Evolutionary conservation across 2,797 vertebrate genomes (phyloP), one percentile per base, ranked within the genome.

Genomic region (Benthosema pterotum): DNA sequence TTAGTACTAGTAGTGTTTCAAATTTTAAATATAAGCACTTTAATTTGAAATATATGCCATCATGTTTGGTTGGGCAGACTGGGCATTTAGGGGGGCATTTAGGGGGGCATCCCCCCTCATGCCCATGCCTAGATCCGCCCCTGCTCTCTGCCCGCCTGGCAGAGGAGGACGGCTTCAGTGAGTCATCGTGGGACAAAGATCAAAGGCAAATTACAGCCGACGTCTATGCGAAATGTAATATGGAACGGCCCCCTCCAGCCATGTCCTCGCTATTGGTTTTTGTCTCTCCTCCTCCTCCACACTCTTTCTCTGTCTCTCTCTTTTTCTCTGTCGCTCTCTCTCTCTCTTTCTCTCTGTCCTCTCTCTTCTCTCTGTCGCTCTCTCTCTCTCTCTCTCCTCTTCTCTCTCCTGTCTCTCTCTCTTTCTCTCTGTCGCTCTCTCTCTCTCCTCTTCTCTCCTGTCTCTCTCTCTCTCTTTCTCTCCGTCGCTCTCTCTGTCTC

Each of bases 141-240:
- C 6, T 19, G 5, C 43, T 47, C 63, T 52, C 19, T 57, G 83
- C 78, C 74, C 79, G 75, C 81, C 87, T 89, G 87, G 85, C 87
- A 89, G 83, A 88, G 83, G 87, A 91, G 84, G 84, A 88, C 87
- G 88, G 88, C 88, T 91, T 91, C 89, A 88, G 87, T 91, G 90
- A 92, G 89, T 93, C 92, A 92, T 92, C 89, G 87, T 89, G 88
- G 89, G 88, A 90, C 86, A 67, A 81, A 90, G 91, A 93, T 94
- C 92, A 93, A 93, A 94, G 92, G 79, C 83, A 92, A 92, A 94
- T 93, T 92, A 92, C 86, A 87, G 88, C 88, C 86, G 85, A 93
- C 88, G 88, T 93, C 91, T 92, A 92, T 93, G 91, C 92, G 92
- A 90, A 93, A 92, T 91, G 88, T 90, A 92, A 93, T 91, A 89